phyloP scores from a whole-genome alignment of 2,797 vertebrate species.

The Dallia pectoralis region DNA sequence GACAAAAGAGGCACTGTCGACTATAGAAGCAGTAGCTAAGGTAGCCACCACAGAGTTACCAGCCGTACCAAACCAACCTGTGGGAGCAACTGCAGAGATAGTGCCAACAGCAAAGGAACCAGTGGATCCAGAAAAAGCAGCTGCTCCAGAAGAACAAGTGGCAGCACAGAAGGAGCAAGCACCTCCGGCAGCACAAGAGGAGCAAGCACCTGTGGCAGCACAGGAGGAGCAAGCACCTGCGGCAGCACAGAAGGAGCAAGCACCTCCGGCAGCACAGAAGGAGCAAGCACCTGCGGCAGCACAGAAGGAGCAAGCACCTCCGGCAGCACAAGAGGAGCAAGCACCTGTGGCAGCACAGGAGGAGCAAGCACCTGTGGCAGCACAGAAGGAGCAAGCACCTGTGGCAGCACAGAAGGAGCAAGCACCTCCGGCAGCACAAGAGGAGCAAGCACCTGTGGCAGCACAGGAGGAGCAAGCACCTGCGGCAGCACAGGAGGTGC shows the following conservation, averaged over 20 bases:
- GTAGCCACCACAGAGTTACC: background rate
- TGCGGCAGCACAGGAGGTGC: background rate
- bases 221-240: background rate
- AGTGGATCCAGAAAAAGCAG: background rate
- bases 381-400: background rate
- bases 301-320: background rate
- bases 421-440: background rate
- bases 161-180: background rate
- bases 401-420: background rate
- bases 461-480: background rate
- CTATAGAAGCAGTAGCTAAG: constrained; percentile 12
- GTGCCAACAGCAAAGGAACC: background rate
- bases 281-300: constrained; percentile 7
- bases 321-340: background rate
- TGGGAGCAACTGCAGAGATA: background rate
- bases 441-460: background rate
- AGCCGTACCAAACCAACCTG: background rate
- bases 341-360: background rate
- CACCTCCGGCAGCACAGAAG: background rate
- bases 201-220: background rate
- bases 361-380: background rate
- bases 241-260: constrained; percentile 1
- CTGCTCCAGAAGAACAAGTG: background rate
- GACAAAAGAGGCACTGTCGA: background rate
- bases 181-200: background rate